A percentile compares a stretch with the other conserved stretches of the same genome.
Evolutionary conservation across 2,888 invertebrate species (phyloP).

Genomic region (Ochropacha duplaris): DNA sequence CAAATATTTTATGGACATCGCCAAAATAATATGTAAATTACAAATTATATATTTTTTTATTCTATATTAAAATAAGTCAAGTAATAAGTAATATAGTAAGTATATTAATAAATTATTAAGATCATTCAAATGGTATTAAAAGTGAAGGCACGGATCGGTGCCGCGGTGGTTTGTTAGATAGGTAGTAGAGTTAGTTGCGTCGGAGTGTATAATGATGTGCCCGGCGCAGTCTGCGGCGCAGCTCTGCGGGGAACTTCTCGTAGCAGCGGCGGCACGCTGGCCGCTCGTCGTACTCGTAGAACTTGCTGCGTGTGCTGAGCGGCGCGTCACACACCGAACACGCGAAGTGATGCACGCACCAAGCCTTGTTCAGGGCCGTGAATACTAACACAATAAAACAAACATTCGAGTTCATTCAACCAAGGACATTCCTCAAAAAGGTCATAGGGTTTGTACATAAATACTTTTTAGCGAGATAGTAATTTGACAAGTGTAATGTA

Average conservation of each 20-base stretch:
- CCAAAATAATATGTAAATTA: neutral
- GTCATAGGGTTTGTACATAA: too few relatives aligned
- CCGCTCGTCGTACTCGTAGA: constrained; percentile 99
- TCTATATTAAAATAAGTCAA: neutral
- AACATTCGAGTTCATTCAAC: too few relatives aligned
- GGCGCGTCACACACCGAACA: constrained; percentile 98
- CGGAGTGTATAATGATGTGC: constrained; percentile 91
- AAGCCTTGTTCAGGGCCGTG: constrained; percentile 98
- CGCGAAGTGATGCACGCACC: constrained; percentile 99
- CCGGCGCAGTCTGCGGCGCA: constrained; percentile 94
- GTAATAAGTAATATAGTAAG: neutral
- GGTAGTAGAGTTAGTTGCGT: constrained; percentile 35
- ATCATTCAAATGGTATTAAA: neutral
- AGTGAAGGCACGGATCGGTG: neutral
- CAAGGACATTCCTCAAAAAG: too few relatives aligned
- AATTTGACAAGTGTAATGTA: too few relatives aligned
- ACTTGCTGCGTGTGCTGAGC: constrained; percentile 98
- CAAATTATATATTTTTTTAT: neutral
- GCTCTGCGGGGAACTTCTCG: constrained; percentile 96
- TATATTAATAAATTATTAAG: neutral
- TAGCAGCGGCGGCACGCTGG: constrained; percentile 99
- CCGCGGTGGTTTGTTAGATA: neutral
- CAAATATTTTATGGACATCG: neutral
- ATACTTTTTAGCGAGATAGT: too few relatives aligned
- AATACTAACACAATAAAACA: constrained; percentile 86